Percentiles rank a stretch among this genome's conserved stretches.
Conservation (phyloP, 2,113 vertebrate genomes). For the Penelope pileata region DNA sequence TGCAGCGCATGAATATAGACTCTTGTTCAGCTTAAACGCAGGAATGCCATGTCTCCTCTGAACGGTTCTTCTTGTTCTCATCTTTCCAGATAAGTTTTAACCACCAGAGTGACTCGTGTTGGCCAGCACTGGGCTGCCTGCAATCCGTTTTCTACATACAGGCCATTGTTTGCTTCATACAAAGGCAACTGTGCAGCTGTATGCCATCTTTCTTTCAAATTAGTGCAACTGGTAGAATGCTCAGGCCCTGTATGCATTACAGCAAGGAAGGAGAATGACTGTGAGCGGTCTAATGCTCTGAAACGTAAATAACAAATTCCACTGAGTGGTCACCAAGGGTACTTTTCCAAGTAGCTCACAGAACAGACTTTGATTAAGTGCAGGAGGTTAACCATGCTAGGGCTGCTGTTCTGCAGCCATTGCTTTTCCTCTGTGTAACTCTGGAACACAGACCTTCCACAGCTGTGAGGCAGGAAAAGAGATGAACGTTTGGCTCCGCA, state of each 20-base stretch:
- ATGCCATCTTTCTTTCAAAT: not conserved
- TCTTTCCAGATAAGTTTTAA: not conserved
- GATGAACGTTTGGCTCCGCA: fast-evolving
- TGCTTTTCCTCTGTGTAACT: not conserved
- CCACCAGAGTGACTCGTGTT: not conserved
- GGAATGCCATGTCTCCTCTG: not conserved
- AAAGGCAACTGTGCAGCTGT: not conserved
- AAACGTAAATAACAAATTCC: not conserved
- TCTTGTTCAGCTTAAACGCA: not conserved
- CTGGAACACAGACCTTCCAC: not conserved
- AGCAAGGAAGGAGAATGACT: not conserved
- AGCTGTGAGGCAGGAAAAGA: not conserved
- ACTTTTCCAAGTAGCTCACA: not conserved
- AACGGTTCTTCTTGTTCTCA: not conserved
- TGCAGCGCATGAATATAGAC: not conserved
- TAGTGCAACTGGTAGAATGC: not conserved
- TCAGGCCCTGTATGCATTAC: not conserved
- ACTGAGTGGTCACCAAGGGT: not conserved
- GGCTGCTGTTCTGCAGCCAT: not conserved
- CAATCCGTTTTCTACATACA: not conserved
- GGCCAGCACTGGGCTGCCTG: not conserved
- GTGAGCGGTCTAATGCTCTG: not conserved
- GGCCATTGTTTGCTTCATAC: not conserved
- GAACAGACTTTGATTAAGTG: not conserved
- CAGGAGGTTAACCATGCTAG: not conserved